Evolutionary conservation across 2,113 vertebrate genomes (phyloP).

Genomic region (Emydocephalus ijimae): DNA sequence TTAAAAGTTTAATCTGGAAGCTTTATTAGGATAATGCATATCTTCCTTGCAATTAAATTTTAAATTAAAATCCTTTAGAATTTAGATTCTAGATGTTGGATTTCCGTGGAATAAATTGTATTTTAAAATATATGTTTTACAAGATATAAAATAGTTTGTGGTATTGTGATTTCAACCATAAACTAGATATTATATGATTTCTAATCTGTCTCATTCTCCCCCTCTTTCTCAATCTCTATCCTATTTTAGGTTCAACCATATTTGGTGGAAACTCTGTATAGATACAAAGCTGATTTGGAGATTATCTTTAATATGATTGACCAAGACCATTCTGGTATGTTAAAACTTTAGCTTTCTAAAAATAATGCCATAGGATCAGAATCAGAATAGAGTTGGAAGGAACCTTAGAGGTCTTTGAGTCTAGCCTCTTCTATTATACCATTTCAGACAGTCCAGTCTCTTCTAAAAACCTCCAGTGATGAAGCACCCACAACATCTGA

Average conservation of each 20-base stretch:
- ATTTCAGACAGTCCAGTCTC: neutral
- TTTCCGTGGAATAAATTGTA: neutral
- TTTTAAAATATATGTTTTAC: neutral
- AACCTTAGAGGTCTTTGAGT: neutral
- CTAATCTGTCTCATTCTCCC: neutral
- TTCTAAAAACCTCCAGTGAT: too few relatives aligned
- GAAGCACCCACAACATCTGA: too few relatives aligned
- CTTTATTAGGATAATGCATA: neutral
- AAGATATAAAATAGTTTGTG: neutral
- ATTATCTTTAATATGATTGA: constrained; percentile 94
- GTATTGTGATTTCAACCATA: constrained; percentile 1
- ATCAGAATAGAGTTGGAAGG: neutral
- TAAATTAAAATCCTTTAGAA: neutral
- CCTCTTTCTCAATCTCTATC: neutral
- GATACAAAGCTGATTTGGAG: constrained; percentile 89
- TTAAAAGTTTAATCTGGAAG: neutral
- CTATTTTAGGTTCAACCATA: constrained; percentile 77
- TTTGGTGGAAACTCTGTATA: constrained; percentile 85
- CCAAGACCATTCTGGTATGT: constrained; percentile 88
- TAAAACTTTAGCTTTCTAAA: neutral
- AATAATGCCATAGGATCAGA: neutral
- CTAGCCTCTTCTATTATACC: neutral
- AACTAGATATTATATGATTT: neutral
- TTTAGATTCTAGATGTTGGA: neutral
- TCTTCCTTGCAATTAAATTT: neutral